Evolutionary conservation across 2,113 vertebrate species (phyloP).

Genomic region (Cacatua alba): DNA sequence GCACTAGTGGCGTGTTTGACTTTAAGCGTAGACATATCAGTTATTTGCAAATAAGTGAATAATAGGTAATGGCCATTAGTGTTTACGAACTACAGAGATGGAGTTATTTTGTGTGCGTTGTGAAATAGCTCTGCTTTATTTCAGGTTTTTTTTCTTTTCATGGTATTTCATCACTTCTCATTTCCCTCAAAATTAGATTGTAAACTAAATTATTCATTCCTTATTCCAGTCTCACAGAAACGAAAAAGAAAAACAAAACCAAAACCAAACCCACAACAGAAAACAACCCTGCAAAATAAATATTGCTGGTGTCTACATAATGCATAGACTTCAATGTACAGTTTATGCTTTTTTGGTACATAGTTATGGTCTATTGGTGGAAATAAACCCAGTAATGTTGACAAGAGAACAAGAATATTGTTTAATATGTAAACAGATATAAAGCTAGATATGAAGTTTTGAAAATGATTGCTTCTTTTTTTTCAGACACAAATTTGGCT

Average conservation of each 20-base stretch:
- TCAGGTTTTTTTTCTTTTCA: conserved; percentile 43
- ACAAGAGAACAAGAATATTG: background rate
- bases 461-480: background rate
- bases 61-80: background rate
- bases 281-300: background rate
- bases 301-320: background rate
- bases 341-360: background rate
- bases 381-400: background rate
- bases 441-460: background rate
- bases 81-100: background rate
- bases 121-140: conserved; percentile 53
- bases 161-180: conserved; percentile 63
- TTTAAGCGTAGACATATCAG: background rate
- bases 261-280: background rate
- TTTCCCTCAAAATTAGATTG: conserved; percentile 68
- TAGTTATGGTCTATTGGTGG: background rate
- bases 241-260: background rate
- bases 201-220: conserved; percentile 42
- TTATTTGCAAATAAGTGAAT: conserved; percentile 41
- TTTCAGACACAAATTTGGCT: background rate
- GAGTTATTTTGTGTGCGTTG: conserved; percentile 20
- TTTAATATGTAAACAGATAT: background rate
- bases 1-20: background rate
- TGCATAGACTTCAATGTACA: background rate
- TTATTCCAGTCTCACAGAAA: conserved; percentile 23